Base-by-base conservation (phyloP, 2,888 invertebrate species). In the Chymomyza caudatula region DNA sequence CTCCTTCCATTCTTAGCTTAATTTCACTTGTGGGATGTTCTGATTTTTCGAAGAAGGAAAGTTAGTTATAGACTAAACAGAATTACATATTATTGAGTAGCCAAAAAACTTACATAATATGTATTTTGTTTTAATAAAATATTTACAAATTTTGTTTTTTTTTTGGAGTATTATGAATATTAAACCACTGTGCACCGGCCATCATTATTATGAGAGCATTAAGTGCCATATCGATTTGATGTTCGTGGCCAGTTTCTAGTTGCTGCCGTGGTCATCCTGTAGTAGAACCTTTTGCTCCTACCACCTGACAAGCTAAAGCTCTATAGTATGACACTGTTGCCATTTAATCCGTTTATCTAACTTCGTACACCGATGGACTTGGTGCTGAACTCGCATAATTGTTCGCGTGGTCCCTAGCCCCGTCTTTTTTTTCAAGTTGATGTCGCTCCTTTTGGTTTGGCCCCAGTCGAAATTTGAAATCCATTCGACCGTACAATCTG, bases 271-370 rank as follows among this genome's bases (percentile, higher is more conserved):
- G 49, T 37, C 25, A 13, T 19, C 37, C 13, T 20, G 29, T 8
- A 4, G 11, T 5, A n/a, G n/a, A n/a, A n/a, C n/a, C 55, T 25
- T 13, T 42, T 22, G 37, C 29, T 23, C n/a, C 44, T 52, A 22
- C 19, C 25, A 25, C 5, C 42, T 49, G 51, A 22, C 19, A 51
- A 17, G 51, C 13, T 57, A 6, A 13, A 23, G 23, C 23, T 20
- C 22, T 13, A 15, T 17, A 8, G 65, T 76, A 78, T 70, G 74
- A 84, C 82, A 82, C 78, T 82, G 86, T 86, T 84, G 86, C 68
- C 77, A 82, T 86, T 88, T 90, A 90, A 90, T 90, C 90, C 90
- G 87, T 89, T 90, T 90, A 90, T 90, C 90, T 89, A 89, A 84
- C 87, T 89, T 90, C 89, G 90, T 89, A 89, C 90, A 90, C 89